These are phyloP conservation scores for Magallana nippona DNA, from an alignment of 2,888 invertebrate genomes.

Conservation along the genomic window DNA sequence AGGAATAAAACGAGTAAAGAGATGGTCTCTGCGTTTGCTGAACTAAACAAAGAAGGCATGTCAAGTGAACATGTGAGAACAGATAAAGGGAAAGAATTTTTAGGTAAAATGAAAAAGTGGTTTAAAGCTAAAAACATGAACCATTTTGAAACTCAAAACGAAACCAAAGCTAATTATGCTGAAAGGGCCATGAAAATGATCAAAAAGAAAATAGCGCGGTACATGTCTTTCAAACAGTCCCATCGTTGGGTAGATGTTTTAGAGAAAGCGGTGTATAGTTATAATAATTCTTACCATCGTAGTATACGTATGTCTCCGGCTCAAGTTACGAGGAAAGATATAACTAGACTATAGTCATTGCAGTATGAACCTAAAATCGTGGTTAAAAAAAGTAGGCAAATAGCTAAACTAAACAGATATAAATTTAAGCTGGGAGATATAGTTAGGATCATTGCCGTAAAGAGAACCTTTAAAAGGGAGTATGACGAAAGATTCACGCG, in stretches of 20 bases:
- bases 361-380: not conserved
- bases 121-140: not conserved
- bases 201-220: constrained; percentile 42
- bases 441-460: not conserved
- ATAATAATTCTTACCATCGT: constrained; percentile 52
- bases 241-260: constrained; percentile 30
- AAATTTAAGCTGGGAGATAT: constrained; percentile 13
- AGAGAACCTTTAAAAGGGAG: not conserved
- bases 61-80: constrained; percentile 15
- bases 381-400: not conserved
- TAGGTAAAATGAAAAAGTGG: too few relatives aligned
- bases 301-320: constrained; percentile 47
- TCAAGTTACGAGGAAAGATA: not conserved
- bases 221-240: not conserved
- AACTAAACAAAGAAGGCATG: not conserved
- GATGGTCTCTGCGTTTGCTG: not conserved
- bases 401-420: not conserved
- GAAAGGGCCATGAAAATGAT: constrained; percentile 51
- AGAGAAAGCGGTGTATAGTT: constrained; percentile 40
- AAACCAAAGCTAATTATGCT: constrained; percentile 46
- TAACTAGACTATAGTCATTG: not conserved
- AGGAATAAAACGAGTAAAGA: constrained; percentile 15
- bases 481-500: constrained; percentile 15
- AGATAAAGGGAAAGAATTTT: not conserved
- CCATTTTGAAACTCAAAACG: constrained; percentile 42